phyloP scores from a whole-genome alignment of 2,888 invertebrate genomes.

The Apamea anceps region DNA sequence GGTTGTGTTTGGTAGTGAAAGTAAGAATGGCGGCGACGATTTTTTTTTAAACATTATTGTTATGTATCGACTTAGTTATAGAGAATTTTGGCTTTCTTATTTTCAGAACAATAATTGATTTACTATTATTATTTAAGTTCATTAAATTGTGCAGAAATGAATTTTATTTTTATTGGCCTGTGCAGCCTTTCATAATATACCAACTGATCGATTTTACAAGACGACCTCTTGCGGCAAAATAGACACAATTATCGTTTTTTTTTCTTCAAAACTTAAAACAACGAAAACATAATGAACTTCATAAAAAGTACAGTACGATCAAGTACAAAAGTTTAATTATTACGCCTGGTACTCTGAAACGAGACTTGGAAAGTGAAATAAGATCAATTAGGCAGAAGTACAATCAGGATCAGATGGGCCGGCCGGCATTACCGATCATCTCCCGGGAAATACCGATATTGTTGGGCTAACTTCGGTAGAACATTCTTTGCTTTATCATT shows the following conservation, averaged over 20 bases:
- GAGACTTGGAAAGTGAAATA: conserved; percentile 72
- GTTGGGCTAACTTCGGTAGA: conserved; percentile 50
- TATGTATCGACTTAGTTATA: background rate
- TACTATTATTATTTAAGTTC: background rate
- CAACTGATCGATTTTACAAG: background rate
- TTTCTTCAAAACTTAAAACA: background rate
- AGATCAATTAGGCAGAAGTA: conserved; percentile 75
- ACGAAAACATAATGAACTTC: background rate
- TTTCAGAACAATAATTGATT: background rate
- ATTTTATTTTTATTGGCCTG: background rate
- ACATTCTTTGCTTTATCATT: conserved; percentile 34
- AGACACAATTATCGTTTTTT: background rate
- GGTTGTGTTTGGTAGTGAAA: conserved; percentile 14
- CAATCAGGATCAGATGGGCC: conserved; percentile 54
- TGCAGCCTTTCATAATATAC: background rate
- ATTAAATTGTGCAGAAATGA: background rate
- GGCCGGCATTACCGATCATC: conserved; percentile 41
- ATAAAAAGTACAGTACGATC: background rate
- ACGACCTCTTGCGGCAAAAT: background rate
- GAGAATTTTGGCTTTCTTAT: background rate
- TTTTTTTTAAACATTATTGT: conserved; percentile 10
- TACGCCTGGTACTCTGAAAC: background rate
- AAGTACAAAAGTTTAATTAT: conserved; percentile 18
- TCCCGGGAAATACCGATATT: conserved; percentile 61
- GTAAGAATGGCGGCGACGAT: conserved; percentile 1